Evolutionary conservation across 2,113 vertebrate species (phyloP), one percentile per base, ranked within the genome.

Genomic region (Scomber japonicus): DNA sequence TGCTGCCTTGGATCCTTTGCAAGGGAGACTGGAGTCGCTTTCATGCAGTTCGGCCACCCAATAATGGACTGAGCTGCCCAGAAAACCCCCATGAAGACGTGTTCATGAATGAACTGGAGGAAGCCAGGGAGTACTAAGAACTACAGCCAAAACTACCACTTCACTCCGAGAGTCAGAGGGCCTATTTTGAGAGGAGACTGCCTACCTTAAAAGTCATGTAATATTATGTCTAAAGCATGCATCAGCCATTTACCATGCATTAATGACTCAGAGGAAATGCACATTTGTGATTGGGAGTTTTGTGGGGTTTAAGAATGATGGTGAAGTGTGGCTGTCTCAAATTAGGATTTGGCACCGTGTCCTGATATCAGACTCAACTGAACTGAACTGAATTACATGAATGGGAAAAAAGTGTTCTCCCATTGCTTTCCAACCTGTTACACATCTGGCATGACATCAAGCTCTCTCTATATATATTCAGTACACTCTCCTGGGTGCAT

Each of bases 11-110:
- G 97, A 97, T 98, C 90, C 94, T 97, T 55, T 99, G 97, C 91
- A 98, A 97, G 81, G 97, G 97, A 0, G 97, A 98, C 94, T 99
- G 98, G 97, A 99, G 97, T 89, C 95, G 96, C 16, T 97, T 97
- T 86, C 97, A 98, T 0, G 91, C 91, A 0, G 93, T 96, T 62
- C 92, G 97, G 31, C 96, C 97, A 3, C 97, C 98, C 82, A 98
- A 97, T 91, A 98, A 97, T 0, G 97, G 96, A 57, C 82, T 89
- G 0, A 91, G 50, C 49, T 99, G 97, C 24, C 87, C 94, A 0
- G 96, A 97, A 83, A 99, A 97, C 91, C 97, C 97, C 0, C 46
- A 93, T 0, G 95, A 97, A 83, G 96, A 96, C 0, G 95, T 97
- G 68, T 98, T 97, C 84, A 95, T 96, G 84, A 96, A 96, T 54